Evolutionary conservation across 2,888 invertebrate species (phyloP), one percentile per base, ranked within the genome.

Genomic region (Hirtodrosophila confusa): DNA sequence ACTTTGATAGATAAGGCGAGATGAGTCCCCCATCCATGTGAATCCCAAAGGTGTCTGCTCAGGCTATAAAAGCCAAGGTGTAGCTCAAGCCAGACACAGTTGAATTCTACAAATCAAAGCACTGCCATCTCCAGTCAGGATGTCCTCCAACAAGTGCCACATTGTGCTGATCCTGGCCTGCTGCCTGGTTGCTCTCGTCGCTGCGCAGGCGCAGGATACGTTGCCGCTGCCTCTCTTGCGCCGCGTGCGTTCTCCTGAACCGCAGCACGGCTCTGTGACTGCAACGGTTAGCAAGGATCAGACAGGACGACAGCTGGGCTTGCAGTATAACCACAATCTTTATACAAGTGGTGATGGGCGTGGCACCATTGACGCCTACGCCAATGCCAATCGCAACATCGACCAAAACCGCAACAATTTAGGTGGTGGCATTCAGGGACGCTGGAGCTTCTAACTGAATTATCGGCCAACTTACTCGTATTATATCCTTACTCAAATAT

Each of bases 261-360:
- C 50, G 4, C 43, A 60, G 7, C 67, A 51, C n/a, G 71, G 87
- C 4, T 73, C 73, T 0, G 55, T 84, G 7, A 74, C 69, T 2
- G 0, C 83, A 0, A 45, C 54, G n/a, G 75, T 44, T 27, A 39
- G 31, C 36, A 57, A 78, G 67, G 88, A 85, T 67, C 6, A 68
- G 27, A 8, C 7, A 12, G 88, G 87, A 10, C 82, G 86, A 5
- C 66, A 75, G 45, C 79, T 74, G 6, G 56, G 51, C 9, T 45
- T 75, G 0, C 78, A 84, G 37, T 88, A 88, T 29, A 86, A 88
- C 56, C 86, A 88, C 0, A 88, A 88, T 72, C 45, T 89, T 0
- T 84, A 47, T 12, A 77, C 62, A 31, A 80, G 84, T n/a, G 23
- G 51, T 0, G 75, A 88, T 78, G 86, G 86, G 7, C 77, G 74